Percentiles rank a stretch among this genome's conserved stretches.
phyloP scores from a whole-genome alignment of 1,140 invertebrate genomes.

The Geopemphigus sp. region DNA sequence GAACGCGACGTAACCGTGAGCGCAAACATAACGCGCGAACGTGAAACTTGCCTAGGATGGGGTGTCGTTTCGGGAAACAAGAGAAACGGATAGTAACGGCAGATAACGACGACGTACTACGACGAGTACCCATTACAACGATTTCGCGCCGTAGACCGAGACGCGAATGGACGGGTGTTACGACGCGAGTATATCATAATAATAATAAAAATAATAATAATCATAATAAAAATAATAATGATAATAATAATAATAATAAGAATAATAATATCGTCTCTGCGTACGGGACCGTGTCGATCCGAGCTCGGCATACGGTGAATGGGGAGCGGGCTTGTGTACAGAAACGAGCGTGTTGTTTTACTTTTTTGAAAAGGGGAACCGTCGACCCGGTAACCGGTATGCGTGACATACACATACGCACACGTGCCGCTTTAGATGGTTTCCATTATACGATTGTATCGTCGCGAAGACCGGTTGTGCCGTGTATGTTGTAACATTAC shows the following conservation, averaged over 20 bases:
- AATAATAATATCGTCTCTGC: neutral
- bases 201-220: too few species aligned
- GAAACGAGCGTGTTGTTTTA: neutral
- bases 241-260: too few species aligned
- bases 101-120: neutral
- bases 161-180: neutral
- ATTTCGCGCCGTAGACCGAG: neutral
- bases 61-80: neutral
- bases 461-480: neutral
- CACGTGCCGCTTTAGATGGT: neutral
- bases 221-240: neutral
- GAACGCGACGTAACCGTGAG: neutral
- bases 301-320: conserved; percentile 4
- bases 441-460: neutral
- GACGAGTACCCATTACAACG: neutral
- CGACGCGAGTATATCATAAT: too few species aligned
- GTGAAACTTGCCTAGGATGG: too few species aligned
- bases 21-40: too few species aligned
- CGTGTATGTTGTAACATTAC: neutral
- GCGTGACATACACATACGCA: conserved; percentile 28
- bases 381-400: conserved; percentile 27
- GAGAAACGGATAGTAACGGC: neutral
- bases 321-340: neutral
- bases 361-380: neutral
- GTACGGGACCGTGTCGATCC: neutral